Evolutionary conservation across 2,888 invertebrate species (phyloP).

Genomic region (Fragum whitleyi): DNA sequence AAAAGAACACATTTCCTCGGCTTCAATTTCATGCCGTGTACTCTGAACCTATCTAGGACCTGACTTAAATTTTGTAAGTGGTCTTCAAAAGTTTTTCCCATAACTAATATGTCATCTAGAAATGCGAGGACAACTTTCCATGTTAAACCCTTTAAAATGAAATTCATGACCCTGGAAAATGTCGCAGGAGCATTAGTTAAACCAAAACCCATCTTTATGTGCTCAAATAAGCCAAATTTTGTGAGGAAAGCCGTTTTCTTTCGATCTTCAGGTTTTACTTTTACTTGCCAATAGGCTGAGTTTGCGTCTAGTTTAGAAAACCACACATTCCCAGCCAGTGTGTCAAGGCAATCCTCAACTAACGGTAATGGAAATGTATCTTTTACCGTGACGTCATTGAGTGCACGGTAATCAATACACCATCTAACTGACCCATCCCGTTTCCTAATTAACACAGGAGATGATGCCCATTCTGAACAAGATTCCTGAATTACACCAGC

Average conservation of each 20-base stretch:
- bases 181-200: conserved; percentile 34
- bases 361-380: conserved; percentile 43
- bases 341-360: conserved; percentile 49
- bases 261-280: conserved; percentile 33
- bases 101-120: conserved; percentile 59
- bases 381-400: conserved; percentile 42
- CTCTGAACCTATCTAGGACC: conserved; percentile 17
- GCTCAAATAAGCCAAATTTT: conserved; percentile 33
- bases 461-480: conserved; percentile 42
- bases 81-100: conserved; percentile 32
- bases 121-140: conserved; percentile 55
- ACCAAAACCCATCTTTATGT: conserved; percentile 30
- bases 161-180: conserved; percentile 48
- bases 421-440: conserved; percentile 24
- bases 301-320: conserved; percentile 54
- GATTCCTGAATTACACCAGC: too few relatives aligned
- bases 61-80: conserved; percentile 16
- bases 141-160: conserved; percentile 50
- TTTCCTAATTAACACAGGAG: conserved; percentile 35
- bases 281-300: conserved; percentile 57
- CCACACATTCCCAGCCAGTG: conserved; percentile 36
- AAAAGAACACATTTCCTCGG: conserved; percentile 24
- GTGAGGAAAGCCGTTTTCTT: conserved; percentile 65
- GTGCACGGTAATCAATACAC: conserved; percentile 43
- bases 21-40: conserved; percentile 20